Base-by-base conservation (phyloP, 2,888 invertebrate species). In the Nomada goodeniana region DNA sequence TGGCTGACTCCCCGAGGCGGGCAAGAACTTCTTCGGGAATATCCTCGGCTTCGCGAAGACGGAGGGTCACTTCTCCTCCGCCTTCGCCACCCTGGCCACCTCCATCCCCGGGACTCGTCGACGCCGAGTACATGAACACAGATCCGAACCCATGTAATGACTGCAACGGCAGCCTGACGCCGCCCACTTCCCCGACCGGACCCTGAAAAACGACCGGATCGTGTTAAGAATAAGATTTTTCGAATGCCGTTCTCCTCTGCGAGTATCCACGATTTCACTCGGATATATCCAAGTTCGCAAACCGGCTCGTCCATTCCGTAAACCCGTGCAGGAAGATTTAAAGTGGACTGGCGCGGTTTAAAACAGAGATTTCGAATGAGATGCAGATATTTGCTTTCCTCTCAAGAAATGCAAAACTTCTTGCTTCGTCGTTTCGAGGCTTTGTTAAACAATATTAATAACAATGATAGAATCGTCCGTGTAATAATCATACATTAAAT, bases 121-220 rank as follows among this genome's bases (percentile, higher is more conserved):
- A 92, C 81, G 93, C 93, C 88, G 93, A 93, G 90, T 93, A 93
- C 93, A 93, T 93, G 91, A 93, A 93, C 90, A 93, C 93, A 82
- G 93, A 93, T 86, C 93, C 93, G 91, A 93, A 93, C 88, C 93
- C 93, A 92, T 93, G 93, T 89, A 93, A 90, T 84, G 93, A 93
- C 88, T 93, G 93, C 86, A 93, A 85, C 59, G 93, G 93, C 90
- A 93, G 90, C 88, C 93, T 92, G 84, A 93, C 93, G 89, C 93
- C 93, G 84, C 93, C 93, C 86, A 93, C 93, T 88, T 93, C 93
- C 74, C 93, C 93, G 85, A 93, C 93, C 84, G 93, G 93, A 91
- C 93, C 93, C 93, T 93, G 90, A 67, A 90, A 89, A 85, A 81
- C 26, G 47, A 81, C 2, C 9, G 11, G 13, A 63, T n/a, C 57